phyloP scores from a whole-genome alignment of 92 coral and sea anemone genomes.

The Pocillopora meandrina region DNA sequence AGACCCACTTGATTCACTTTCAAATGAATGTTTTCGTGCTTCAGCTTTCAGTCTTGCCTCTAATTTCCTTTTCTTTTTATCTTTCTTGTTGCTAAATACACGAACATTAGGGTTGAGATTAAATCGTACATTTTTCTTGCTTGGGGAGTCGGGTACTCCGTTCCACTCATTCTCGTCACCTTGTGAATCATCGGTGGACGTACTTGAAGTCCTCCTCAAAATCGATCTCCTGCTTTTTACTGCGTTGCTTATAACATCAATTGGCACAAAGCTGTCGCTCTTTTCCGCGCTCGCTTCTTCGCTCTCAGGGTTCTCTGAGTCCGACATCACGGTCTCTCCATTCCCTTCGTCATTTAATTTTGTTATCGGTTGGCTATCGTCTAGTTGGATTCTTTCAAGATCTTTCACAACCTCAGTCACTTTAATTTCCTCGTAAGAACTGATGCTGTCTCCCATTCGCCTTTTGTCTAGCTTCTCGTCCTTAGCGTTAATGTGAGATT shows the following conservation, averaged over 20 bases:
- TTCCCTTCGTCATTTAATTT: background rate
- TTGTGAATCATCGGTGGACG: conserved; percentile 81
- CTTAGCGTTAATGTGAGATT: background rate
- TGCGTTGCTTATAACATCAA: conserved; percentile 40
- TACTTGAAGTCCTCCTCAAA: conserved; percentile 79
- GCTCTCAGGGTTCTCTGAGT: background rate
- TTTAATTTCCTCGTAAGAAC: conserved; percentile 24
- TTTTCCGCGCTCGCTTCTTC: conserved; percentile 11
- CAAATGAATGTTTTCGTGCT: conserved; percentile 31
- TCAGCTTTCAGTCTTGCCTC: conserved; percentile 63
- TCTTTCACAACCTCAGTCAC: conserved; percentile 10
- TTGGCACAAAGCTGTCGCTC: conserved; percentile 27
- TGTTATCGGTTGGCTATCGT: background rate
- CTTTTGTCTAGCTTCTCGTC: background rate
- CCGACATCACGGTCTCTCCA: background rate
- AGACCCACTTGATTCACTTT: conserved; percentile 43
- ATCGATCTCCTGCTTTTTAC: conserved; percentile 67
- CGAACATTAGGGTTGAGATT: conserved; percentile 91
- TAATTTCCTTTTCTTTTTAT: conserved; percentile 85
- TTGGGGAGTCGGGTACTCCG: conserved; percentile 79
- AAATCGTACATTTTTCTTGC: conserved; percentile 91
- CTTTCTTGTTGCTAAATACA: conserved; percentile 94
- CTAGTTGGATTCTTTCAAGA: background rate
- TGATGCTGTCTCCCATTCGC: conserved; percentile 25
- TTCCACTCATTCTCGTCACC: conserved; percentile 66